phyloP scores from a whole-genome alignment of 1,140 invertebrate genomes.

The Aphis craccivora region DNA sequence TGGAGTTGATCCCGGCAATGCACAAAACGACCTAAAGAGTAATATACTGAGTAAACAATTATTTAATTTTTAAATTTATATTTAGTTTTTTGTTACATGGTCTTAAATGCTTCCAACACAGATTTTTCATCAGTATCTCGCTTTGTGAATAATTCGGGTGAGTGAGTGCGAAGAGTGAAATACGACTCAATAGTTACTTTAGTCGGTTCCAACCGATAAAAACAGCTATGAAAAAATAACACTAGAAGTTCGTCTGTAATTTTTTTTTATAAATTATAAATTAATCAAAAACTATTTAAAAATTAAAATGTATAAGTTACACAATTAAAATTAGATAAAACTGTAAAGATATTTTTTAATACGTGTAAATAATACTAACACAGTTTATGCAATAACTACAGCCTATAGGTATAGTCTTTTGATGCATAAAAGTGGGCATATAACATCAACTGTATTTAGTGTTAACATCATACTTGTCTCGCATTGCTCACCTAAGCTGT shows the following conservation, averaged over 20 bases:
- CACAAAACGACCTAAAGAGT: slow-evolving; percentile 1
- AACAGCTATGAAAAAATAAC: slow-evolving; percentile 62
- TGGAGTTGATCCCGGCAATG: slow-evolving; percentile 27
- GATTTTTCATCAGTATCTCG: slow-evolving; percentile 57
- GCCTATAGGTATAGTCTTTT: not conserved
- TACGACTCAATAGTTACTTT: slow-evolving; percentile 61
- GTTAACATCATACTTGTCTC: not conserved
- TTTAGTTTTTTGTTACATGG: slow-evolving; percentile 37
- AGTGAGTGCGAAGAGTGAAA: slow-evolving; percentile 60
- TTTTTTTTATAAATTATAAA: not conserved
- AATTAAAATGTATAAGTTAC: not conserved
- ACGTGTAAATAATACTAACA: not conserved
- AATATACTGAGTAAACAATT: not conserved
- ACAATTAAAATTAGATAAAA: not conserved
- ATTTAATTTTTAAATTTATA: not conserved
- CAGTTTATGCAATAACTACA: not conserved
- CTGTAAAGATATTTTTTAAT: not conserved
- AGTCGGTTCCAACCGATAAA: slow-evolving; percentile 61
- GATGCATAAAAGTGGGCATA: not conserved
- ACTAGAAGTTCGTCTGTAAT: slow-evolving; percentile 66
- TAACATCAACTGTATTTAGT: not conserved
- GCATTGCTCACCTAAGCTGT: not conserved
- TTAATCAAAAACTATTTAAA: not conserved
- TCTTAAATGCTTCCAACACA: slow-evolving; percentile 45
- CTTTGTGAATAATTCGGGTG: slow-evolving; percentile 62